These are phyloP conservation scores for Trichomalopsis sarcophagae DNA, from an alignment of 1,140 invertebrate genomes.

Conservation along the genomic window DNA sequence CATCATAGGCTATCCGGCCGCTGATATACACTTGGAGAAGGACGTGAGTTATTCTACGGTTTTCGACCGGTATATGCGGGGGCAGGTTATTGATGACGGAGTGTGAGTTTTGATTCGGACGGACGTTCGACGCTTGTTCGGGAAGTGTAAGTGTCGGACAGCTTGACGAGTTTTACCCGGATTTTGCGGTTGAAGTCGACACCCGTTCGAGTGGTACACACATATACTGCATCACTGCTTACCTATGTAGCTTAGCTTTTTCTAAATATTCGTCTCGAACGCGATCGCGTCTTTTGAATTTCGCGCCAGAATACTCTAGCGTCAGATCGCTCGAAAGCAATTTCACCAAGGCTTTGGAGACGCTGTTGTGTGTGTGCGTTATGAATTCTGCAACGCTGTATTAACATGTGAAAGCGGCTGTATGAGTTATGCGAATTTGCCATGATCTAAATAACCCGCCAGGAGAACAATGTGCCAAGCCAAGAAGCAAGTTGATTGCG, in stretches of 20 bases:
- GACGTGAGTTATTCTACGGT: neutral
- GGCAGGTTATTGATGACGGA: neutral
- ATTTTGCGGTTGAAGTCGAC: neutral
- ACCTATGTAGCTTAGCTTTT: neutral
- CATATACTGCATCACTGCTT: neutral
- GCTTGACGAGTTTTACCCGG: neutral
- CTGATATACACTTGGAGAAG: neutral
- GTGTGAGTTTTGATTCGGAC: neutral
- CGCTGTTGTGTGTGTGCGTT: neutral
- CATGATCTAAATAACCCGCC: neutral
- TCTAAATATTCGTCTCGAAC: too few species aligned
- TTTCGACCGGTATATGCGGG: neutral
- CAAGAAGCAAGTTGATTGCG: too few species aligned
- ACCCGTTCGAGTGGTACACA: neutral
- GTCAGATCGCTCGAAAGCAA: neutral
- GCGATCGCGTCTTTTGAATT: too few species aligned
- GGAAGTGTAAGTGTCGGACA: neutral
- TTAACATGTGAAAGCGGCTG: neutral
- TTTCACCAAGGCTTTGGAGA: neutral
- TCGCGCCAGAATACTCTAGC: too few species aligned
- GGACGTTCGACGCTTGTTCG: neutral
- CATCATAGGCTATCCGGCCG: slow-evolving; percentile 53
- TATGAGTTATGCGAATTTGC: neutral
- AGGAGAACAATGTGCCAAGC: too few species aligned
- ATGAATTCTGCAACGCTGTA: neutral